These are phyloP conservation scores for Octodon degus DNA, from an alignment of 2,113 vertebrate species.

Conservation along the genomic window DNA sequence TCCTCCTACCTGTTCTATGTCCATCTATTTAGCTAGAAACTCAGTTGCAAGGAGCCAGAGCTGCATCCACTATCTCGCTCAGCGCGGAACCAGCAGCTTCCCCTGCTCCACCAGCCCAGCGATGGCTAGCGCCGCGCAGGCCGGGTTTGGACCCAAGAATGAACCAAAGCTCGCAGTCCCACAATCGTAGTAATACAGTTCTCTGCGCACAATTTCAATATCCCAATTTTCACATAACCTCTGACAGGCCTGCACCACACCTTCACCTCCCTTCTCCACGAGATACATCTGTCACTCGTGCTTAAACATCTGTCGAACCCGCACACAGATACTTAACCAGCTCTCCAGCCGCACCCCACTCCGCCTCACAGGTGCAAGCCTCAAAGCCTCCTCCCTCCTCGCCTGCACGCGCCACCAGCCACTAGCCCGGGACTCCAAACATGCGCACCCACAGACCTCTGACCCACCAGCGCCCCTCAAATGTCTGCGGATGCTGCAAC, in stretches of 20 bases:
- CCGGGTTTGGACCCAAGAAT: background rate
- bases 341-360: background rate
- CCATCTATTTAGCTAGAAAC: background rate
- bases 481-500: background rate
- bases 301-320: background rate
- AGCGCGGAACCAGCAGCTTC: background rate
- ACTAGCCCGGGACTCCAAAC: background rate
- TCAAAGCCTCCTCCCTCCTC: background rate
- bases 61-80: background rate
- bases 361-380: background rate
- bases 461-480: background rate
- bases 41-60: background rate
- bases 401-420: background rate
- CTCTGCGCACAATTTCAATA: background rate
- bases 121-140: background rate
- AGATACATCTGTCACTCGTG: background rate
- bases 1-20: background rate
- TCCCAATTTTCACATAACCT: background rate
- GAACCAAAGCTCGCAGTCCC: background rate
- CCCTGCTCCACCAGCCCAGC: background rate
- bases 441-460: background rate
- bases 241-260: conserved; percentile 1
- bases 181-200: background rate
- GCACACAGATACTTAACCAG: background rate
- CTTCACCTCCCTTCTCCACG: background rate